phyloP scores from a whole-genome alignment of 2,888 invertebrate species.

The Rhabditophanes sp. region DNA sequence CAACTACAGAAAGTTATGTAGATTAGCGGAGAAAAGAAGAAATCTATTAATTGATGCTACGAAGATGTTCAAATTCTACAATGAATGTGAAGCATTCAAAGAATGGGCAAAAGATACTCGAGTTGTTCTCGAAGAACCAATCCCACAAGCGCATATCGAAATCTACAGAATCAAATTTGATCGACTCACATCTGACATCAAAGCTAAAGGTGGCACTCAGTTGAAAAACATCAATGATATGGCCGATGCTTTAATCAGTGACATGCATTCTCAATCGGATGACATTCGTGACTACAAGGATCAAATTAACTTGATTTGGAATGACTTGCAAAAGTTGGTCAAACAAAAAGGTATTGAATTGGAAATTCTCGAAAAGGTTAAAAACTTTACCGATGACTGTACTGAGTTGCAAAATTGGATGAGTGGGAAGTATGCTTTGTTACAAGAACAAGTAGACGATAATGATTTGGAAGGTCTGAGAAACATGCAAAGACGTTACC shows the following conservation, averaged over 20 bases:
- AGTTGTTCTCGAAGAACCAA: constrained; percentile 64
- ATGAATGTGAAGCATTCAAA: constrained; percentile 92
- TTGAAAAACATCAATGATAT: constrained; percentile 73
- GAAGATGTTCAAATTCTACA: constrained; percentile 74
- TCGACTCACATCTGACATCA: constrained; percentile 79
- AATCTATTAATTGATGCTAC: constrained; percentile 77
- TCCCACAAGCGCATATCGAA: constrained; percentile 71
- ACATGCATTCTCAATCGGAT: constrained; percentile 70
- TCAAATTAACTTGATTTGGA: constrained; percentile 63
- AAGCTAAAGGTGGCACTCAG: constrained; percentile 69
- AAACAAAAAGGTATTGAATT: constrained; percentile 59
- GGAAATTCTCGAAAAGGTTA: constrained; percentile 79
- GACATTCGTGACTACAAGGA: constrained; percentile 61
- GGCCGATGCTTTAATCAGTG: constrained; percentile 66
- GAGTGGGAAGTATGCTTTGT: constrained; percentile 77
- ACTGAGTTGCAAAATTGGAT: constrained; percentile 95
- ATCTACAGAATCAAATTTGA: constrained; percentile 85
- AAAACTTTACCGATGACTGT: constrained; percentile 82
- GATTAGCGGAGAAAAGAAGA: constrained; percentile 63
- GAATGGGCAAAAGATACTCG: constrained; percentile 92
- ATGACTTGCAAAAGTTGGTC: constrained; percentile 18
- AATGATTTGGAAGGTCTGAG: constrained; percentile 34
- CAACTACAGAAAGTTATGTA: constrained; percentile 61
- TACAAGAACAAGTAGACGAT: constrained; percentile 47
- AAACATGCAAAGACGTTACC: constrained; percentile 52